Evolutionary conservation across 2,888 invertebrate species (phyloP).

Genomic region (Trichacis sp.): DNA sequence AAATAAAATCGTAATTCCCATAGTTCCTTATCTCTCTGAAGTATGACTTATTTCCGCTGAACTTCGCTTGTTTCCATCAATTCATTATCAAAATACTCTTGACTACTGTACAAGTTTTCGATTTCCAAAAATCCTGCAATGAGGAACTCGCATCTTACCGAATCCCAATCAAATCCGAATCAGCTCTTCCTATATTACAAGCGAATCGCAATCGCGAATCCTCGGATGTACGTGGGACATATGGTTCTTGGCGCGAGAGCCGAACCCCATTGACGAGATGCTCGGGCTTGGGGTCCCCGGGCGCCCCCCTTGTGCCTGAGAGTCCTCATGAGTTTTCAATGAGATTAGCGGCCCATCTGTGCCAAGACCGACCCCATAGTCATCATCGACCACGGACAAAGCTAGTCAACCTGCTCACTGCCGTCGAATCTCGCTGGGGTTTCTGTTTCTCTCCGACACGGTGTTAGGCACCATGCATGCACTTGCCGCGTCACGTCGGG

Average conservation of each 20-base stretch:
- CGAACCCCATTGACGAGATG: slow-evolving; percentile 57
- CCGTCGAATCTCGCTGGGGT: slow-evolving; percentile 54
- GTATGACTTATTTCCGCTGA: no score
- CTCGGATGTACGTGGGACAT: slow-evolving; percentile 66
- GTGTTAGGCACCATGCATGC: slow-evolving; percentile 49
- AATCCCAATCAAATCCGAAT: no score
- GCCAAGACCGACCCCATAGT: slow-evolving; percentile 65
- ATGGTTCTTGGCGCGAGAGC: slow-evolving; percentile 66
- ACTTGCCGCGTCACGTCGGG: slow-evolving; percentile 51
- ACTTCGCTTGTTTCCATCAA: no score
- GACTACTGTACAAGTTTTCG: no score
- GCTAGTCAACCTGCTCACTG: slow-evolving; percentile 65
- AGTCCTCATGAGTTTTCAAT: slow-evolving; percentile 70
- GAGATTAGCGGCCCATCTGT: slow-evolving; percentile 69
- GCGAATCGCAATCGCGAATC: slow-evolving; percentile 42
- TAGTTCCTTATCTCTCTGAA: no score
- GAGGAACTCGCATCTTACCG: no score
- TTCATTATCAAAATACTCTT: no score
- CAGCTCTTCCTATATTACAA: slow-evolving; percentile 32
- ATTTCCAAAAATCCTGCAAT: no score
- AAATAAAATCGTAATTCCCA: no score
- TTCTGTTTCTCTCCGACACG: slow-evolving; percentile 41
- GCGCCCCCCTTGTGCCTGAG: slow-evolving; percentile 50
- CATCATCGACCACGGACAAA: slow-evolving; percentile 65
- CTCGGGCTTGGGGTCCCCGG: slow-evolving; percentile 50